Evolutionary conservation across 2,888 invertebrate genomes (phyloP), one percentile per base, ranked within the genome.

Genomic region (Brachylomia viminalis): DNA sequence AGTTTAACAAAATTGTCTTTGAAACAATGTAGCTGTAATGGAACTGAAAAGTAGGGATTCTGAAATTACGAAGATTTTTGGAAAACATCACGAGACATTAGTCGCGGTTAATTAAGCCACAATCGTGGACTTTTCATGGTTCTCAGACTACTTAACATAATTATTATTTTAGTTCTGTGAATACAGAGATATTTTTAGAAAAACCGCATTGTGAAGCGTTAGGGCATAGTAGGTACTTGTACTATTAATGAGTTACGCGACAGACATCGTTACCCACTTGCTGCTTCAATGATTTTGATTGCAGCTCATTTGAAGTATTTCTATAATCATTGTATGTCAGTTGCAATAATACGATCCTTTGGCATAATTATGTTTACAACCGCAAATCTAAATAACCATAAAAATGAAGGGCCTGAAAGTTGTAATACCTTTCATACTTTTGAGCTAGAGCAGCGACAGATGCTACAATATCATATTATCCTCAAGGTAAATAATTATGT

Each of bases 201-300:
- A 74, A 82, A 47, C 56, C 38, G 49, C 59, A 68, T 52, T 75
- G 69, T 72, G n/a, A 59, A 80, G 54, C 62, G 61, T 80, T 69
- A 69, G 58, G 61, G 72, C 66, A 30, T 42, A 65, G 76, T 49
- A 20, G 23, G 56, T 65, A 69, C 56, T 80, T 23, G 68, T 73
- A 82, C 66, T 77, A 73, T 72, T 86, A 77, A 86, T 80, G 85
- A 86, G 78, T 76, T 69, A 79, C 76, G 76, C 64, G 76, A 77
- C 86, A 76, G 75, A 72, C 80, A 75, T 78, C 62, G 77, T 80
- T 82, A 79, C 66, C 79, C 74, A 83, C 86, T 82, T 86, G 85
- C 67, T 75, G 72, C 79, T 20, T 82, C 73, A 84, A 84, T 80
- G 82, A 38, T 72, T 84, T 72, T 73, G 70, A 86, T 86, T 86